These are phyloP conservation scores for Xyrichtys novacula DNA, from an alignment of 2,797 vertebrate genomes.

Conservation along the genomic window DNA sequence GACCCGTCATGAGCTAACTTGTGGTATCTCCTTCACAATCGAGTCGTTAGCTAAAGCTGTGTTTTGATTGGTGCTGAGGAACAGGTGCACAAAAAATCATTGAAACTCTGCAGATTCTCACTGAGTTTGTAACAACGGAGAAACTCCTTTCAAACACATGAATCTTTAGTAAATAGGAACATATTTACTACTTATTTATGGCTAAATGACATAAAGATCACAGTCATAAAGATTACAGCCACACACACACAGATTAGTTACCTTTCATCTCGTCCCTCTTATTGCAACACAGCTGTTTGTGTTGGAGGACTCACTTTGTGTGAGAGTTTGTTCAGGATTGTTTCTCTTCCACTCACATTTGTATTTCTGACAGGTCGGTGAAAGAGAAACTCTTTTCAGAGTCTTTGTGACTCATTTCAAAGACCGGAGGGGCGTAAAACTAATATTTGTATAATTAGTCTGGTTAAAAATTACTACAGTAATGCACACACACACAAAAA, in stretches of 20 bases:
- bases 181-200: no score
- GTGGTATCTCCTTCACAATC: no score
- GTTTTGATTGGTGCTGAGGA: no score
- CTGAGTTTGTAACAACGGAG: no score
- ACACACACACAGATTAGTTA: neutral
- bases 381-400: constrained; percentile 6
- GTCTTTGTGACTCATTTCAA: constrained; percentile 11
- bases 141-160: no score
- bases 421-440: neutral
- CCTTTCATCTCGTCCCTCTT: neutral
- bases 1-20: no score
- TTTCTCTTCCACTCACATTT: neutral
- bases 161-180: no score
- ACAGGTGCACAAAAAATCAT: no score
- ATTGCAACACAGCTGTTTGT: constrained; percentile 27
- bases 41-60: no score
- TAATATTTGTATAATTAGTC: neutral
- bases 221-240: no score
- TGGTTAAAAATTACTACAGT: neutral
- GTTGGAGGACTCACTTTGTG: neutral
- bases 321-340: constrained; percentile 35
- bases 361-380: neutral
- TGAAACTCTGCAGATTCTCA: no score
- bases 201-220: no score
- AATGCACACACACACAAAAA: neutral